Evolutionary conservation across 2,888 invertebrate genomes (phyloP).

Genomic region (Sinhomidia bicolor): DNA sequence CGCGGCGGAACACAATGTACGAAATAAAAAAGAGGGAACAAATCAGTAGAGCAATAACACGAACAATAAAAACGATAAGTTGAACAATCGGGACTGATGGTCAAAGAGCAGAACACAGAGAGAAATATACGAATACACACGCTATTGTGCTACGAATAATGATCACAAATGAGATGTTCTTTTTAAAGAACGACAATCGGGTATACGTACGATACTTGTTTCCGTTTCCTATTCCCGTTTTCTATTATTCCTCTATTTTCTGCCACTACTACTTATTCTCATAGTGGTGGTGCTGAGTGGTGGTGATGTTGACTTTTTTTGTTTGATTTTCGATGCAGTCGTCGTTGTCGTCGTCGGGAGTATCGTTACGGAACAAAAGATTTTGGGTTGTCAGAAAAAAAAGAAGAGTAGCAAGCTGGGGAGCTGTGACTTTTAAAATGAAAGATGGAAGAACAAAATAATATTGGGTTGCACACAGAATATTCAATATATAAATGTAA

Average conservation of each 20-base stretch:
- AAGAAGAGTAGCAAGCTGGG: neutral
- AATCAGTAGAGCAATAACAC: constrained; percentile 33
- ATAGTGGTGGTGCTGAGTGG: neutral
- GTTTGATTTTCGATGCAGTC: constrained; percentile 34
- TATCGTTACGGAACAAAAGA: constrained; percentile 45
- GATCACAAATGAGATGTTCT: constrained; percentile 64
- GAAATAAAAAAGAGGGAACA: neutral
- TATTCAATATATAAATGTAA: no score
- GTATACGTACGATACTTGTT: constrained; percentile 56
- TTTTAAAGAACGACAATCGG: constrained; percentile 43
- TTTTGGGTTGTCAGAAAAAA: neutral
- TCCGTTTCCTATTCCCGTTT: constrained; percentile 66
- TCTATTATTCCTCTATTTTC: neutral
- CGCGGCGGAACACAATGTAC: neutral
- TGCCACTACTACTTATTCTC: neutral
- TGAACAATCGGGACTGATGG: constrained; percentile 46
- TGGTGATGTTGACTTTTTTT: constrained; percentile 33
- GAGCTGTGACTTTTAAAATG: neutral
- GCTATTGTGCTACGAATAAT: constrained; percentile 50
- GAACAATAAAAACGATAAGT: constrained; percentile 37
- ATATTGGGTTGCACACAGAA: no score
- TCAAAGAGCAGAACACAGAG: constrained; percentile 60
- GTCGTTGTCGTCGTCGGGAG: constrained; percentile 6
- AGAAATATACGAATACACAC: neutral
- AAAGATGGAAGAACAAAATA: no score